These are phyloP conservation scores for Amblyjoppa fuscipennis DNA, from an alignment of 2,888 invertebrate genomes.

Conservation along the genomic window DNA sequence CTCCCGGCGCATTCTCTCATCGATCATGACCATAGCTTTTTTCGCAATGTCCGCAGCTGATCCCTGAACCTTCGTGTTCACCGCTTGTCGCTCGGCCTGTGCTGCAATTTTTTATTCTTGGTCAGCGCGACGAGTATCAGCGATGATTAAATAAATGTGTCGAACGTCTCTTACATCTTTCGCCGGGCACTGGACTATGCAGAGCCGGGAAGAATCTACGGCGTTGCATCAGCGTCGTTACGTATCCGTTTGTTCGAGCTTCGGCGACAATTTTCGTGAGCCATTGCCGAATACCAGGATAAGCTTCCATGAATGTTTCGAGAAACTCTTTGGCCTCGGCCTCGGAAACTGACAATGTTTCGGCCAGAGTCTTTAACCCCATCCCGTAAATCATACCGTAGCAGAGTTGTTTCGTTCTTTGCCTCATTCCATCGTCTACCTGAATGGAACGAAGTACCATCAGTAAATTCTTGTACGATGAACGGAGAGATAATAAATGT, in stretches of 20 bases:
- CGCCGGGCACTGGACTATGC: conserved; percentile 87
- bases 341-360: conserved; percentile 92
- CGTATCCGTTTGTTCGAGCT: conserved; percentile 91
- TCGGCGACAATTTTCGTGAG: conserved; percentile 87
- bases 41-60: conserved; percentile 99
- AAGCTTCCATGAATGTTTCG: conserved; percentile 92
- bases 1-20: conserved; percentile 86
- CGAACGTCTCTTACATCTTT: conserved; percentile 87
- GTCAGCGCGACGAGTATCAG: not conserved
- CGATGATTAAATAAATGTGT: not conserved
- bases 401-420: conserved; percentile 96
- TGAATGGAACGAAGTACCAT: conserved; percentile 75
- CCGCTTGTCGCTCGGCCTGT: conserved; percentile 97
- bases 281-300: conserved; percentile 90
- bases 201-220: conserved; percentile 92
- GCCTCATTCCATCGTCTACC: conserved; percentile 92
- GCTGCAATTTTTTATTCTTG: conserved; percentile 83
- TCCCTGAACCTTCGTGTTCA: conserved; percentile 98
- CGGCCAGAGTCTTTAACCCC: conserved; percentile 93
- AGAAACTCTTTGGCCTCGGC: conserved; percentile 93
- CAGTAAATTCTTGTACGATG: conserved; percentile 3
- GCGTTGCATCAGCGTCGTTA: conserved; percentile 93
- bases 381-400: conserved; percentile 99
- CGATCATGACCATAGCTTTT: conserved; percentile 93
- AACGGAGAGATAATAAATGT: conserved; percentile 51